Evolutionary conservation across 2,113 vertebrate genomes (phyloP).

Genomic region (Zingel zingel): DNA sequence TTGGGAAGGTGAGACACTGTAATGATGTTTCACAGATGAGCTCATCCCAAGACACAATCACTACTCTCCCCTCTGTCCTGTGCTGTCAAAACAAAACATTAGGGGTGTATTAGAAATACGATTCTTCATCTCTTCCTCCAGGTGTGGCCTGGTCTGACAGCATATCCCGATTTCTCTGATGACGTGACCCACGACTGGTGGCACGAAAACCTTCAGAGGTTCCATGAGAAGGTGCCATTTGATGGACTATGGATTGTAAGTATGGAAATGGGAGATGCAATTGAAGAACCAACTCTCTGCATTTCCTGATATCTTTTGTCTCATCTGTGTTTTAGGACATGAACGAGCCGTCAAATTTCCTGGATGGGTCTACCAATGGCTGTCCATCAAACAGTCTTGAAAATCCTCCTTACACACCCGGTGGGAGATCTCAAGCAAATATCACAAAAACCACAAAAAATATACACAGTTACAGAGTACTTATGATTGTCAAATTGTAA

Average conservation of each 20-base stretch:
- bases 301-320: background rate
- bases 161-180: constrained; percentile 90
- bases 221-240: constrained; percentile 86
- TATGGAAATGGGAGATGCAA: background rate
- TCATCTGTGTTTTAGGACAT: constrained; percentile 85
- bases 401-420: constrained; percentile 88
- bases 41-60: background rate
- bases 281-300: background rate
- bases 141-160: constrained; percentile 92
- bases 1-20: constrained; percentile 86
- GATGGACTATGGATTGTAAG: constrained; percentile 88
- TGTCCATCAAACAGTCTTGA: constrained; percentile 86
- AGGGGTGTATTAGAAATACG: background rate
- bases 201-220: constrained; percentile 88
- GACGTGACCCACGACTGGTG: constrained; percentile 88
- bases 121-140: constrained; percentile 37
- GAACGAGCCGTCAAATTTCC: constrained; percentile 92
- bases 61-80: background rate
- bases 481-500: background rate
- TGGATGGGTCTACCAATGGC: constrained; percentile 88
- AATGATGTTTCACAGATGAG: background rate
- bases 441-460: background rate
- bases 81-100: background rate
- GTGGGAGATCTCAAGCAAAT: constrained; percentile 62
- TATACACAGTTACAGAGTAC: background rate